Base-by-base conservation (phyloP, 2,888 invertebrate genomes). In the Erpobdella octoculata region DNA sequence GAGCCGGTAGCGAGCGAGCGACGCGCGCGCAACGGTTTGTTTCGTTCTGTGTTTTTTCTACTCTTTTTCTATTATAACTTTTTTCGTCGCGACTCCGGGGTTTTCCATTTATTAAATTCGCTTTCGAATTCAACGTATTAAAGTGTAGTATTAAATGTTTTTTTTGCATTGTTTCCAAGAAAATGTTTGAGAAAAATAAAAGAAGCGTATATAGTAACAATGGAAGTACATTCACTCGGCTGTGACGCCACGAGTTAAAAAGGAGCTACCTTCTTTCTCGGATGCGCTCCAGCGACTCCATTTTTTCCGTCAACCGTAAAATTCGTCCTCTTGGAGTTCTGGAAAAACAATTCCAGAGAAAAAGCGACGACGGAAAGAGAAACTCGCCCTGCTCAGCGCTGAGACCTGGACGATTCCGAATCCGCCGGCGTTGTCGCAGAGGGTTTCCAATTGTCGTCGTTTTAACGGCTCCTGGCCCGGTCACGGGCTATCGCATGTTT, bases 401-500 rank as follows among this genome's bases (percentile, higher is more conserved):
- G n/a, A n/a, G n/a, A n/a, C n/a, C n/a, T n/a, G n/a, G n/a, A n/a
- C n/a, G n/a, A n/a, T n/a, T n/a, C n/a, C n/a, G n/a, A n/a, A n/a
- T n/a, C n/a, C n/a, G n/a, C n/a, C n/a, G n/a, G n/a, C n/a, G n/a
- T n/a, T n/a, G n/a, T n/a, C n/a, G n/a, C n/a, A n/a, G n/a, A n/a
- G n/a, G n/a, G n/a, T n/a, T n/a, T n/a, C n/a, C n/a, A n/a, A n/a
- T n/a, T n/a, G n/a, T n/a, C n/a, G n/a, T n/a, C 21, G 21, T 28
- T 53, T 53, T 53, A 53, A 53, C 53, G 53, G 53, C 28, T 28
- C 28, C 53, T n/a, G 21, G 53, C 28, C 53, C 15, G 21, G 53
- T 53, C 53, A 53, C 28, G 53, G 53, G 28, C 53, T 53, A 53
- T 53, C 53, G 53, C 53, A 28, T 53, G 53, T 53, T 53, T 28